Evolutionary conservation across 2,797 vertebrate genomes (phyloP).

Genomic region (Sarcoramphus papa): DNA sequence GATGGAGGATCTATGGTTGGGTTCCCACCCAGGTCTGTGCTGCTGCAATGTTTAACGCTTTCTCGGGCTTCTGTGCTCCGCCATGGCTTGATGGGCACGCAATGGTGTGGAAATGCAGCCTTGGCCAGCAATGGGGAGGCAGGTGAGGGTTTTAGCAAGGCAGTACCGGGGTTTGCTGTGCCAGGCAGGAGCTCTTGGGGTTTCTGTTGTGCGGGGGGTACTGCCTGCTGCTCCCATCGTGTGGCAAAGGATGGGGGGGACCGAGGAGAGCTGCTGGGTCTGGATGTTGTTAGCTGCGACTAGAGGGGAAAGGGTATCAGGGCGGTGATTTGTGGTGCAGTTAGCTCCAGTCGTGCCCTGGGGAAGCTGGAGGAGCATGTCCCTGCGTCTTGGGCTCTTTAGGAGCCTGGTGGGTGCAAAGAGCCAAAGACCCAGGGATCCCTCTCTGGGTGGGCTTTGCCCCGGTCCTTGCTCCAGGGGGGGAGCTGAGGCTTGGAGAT

Average conservation of each 20-base stretch:
- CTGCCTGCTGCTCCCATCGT: accelerated
- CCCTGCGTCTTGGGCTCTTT: accelerated
- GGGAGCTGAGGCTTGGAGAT: not conserved
- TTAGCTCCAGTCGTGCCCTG: not conserved
- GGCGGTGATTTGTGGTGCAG: not conserved
- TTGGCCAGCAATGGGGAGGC: accelerated
- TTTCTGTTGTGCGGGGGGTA: accelerated
- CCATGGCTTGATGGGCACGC: accelerated
- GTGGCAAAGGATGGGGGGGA: too few species aligned
- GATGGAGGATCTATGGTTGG: not conserved
- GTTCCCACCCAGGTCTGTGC: slow-evolving; percentile 29
- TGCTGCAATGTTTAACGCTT: slow-evolving; percentile 1
- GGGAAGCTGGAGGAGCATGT: accelerated
- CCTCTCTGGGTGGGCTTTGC: not conserved
- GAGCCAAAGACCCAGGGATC: not conserved
- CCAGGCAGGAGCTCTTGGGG: not conserved
- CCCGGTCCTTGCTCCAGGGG: accelerated
- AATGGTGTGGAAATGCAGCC: not conserved
- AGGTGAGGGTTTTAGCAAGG: not conserved
- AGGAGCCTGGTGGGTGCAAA: not conserved
- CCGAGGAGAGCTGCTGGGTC: not conserved
- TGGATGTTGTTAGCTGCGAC: not conserved
- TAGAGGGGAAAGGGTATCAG: not conserved
- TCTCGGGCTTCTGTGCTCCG: not conserved
- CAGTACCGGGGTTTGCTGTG: not conserved